Evolutionary conservation across 2,888 invertebrate species (phyloP).

Genomic region (Lepidocyrtoides sp.): DNA sequence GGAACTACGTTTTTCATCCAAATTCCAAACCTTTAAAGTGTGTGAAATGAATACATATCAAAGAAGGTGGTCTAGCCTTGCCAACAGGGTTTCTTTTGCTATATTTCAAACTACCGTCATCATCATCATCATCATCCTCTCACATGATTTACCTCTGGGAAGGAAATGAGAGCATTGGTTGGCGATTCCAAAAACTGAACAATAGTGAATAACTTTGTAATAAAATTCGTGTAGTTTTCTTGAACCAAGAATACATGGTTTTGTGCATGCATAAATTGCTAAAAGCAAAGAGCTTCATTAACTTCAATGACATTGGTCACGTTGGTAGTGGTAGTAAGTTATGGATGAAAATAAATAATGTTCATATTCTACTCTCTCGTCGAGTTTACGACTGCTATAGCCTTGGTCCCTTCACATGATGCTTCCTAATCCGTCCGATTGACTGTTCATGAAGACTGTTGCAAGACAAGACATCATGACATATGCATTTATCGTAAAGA

Average conservation of each 20-base stretch:
- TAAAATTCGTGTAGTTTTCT: constrained; percentile 14
- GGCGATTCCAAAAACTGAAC: constrained; percentile 4
- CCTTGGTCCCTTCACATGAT: constrained; percentile 62
- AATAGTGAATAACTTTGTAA: not conserved
- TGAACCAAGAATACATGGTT: constrained; percentile 8
- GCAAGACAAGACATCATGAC: too few species aligned
- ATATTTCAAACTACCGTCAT: not conserved
- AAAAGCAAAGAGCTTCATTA: constrained; percentile 52
- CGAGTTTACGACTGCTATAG: constrained; percentile 21
- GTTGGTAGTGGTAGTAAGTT: not conserved
- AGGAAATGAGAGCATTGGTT: constrained; percentile 47
- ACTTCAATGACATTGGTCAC: constrained; percentile 52
- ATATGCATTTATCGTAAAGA: not conserved
- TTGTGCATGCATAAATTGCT: not conserved
- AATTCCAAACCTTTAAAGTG: constrained; percentile 9
- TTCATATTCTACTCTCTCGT: constrained; percentile 2
- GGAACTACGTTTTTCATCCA: too few species aligned
- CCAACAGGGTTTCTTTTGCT: constrained; percentile 26
- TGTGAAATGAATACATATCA: not conserved
- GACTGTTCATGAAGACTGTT: not conserved
- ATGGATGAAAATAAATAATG: constrained; percentile 4
- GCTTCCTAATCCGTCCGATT: not conserved
- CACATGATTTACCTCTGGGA: constrained; percentile 26
- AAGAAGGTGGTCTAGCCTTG: constrained; percentile 47
- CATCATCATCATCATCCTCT: not conserved